Conservation (phyloP, 1,140 invertebrate genomes). For the Musca vetustissima region DNA sequence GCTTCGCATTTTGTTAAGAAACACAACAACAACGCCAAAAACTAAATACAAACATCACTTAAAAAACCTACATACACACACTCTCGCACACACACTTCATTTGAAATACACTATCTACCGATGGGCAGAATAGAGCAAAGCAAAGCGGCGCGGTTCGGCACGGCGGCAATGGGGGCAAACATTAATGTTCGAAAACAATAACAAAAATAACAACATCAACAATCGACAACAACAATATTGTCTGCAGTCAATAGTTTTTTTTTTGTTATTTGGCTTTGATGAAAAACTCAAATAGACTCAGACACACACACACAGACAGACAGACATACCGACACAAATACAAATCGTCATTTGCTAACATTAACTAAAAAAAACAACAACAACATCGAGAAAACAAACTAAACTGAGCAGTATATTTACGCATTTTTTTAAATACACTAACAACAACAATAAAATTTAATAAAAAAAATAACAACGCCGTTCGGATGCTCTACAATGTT, state of each 20-base stretch:
- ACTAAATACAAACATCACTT: no score
- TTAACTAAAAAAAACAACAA: neutral
- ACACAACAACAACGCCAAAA: no score
- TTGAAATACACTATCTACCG: no score
- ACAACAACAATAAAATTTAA: no score
- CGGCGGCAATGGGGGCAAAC: neutral
- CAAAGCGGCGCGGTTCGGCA: neutral
- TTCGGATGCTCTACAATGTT: no score
- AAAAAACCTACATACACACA: no score
- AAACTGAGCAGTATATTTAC: conserved; percentile 6
- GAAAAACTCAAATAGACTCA: neutral
- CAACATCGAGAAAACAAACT: no score
- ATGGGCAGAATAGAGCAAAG: neutral
- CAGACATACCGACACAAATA: no score
- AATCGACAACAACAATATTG: neutral
- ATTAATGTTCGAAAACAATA: neutral
- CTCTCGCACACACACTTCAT: no score
- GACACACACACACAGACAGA: neutral
- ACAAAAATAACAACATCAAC: neutral
- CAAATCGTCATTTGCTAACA: neutral
- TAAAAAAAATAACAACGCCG: no score
- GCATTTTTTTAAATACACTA: neutral
- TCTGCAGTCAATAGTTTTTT: conserved; percentile 10
- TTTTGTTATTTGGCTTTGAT: neutral
- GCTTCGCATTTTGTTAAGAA: no score